Evolutionary conservation across 2,888 invertebrate genomes (phyloP), one percentile per base, ranked within the genome.

Genomic region (Dryobota labecula): DNA sequence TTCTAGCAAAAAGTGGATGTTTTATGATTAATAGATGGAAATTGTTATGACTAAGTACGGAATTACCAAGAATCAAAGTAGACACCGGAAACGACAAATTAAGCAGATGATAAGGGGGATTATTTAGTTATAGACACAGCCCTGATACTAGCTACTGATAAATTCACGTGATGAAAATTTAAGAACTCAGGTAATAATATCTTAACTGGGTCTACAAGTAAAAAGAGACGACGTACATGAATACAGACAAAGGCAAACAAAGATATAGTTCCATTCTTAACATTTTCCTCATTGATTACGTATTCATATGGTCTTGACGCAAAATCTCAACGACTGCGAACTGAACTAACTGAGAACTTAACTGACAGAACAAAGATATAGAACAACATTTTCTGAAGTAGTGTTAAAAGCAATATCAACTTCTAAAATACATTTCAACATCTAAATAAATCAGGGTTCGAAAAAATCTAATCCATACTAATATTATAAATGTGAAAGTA

Each of bases 251-350:
- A 65, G 53, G 33, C 49, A 69, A 30, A 74, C 65, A 62, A 54
- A 38, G 51, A 63, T 41, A 66, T 43, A 47, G 36, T 71, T 61
- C 45, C 65, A 74, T 74, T 79, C 54, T 56, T 53, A 60, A 30
- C 15, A 49, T 80, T 78, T 80, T 80, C 80, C 71, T 80, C 38
- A 51, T 67, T 66, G 45, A 56, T 80, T 51, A 80, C 24, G 18
- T 62, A 80, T 78, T 66, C 76, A 67, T 63, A 60, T 30, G 47
- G 18, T 57, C 24, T 60, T 53, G 57, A 54, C 54, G 67, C 41
- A 54, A 60, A 57, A 45, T 36, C 24, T 60, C 43, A 64, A 73
- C 47, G 36, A 6, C 36, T 36, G 30, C 15, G 13, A 60, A 43
- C 36, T 72, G 47, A 63, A n/a, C n/a, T n/a, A 58, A 63, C 62